Conservation (phyloP, 2,113 vertebrate species). For the Drymodes brunneopygia region DNA sequence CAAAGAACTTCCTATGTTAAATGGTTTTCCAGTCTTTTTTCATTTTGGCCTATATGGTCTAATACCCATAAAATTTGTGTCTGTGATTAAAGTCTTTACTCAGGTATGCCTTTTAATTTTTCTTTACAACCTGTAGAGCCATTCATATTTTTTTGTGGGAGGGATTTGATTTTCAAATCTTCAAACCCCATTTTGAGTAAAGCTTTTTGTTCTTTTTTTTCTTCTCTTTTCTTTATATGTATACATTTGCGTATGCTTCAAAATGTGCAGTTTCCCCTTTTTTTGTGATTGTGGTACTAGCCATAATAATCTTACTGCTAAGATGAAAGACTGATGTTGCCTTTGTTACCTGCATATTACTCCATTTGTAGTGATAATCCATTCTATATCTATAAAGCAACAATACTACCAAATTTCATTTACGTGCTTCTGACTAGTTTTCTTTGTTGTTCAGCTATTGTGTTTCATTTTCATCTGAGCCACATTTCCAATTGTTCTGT, state of each 20-base stretch:
- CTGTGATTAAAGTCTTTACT: not conserved
- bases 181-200: not conserved
- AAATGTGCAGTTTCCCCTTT: not conserved
- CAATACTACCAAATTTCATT: conserved; percentile 20
- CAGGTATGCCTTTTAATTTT: not conserved
- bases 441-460: conserved; percentile 64
- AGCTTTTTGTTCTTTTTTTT: not conserved
- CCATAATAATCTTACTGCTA: not conserved
- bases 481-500: conserved; percentile 63
- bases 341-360: not conserved
- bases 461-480: conserved; percentile 63
- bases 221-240: not conserved
- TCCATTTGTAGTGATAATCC: not conserved
- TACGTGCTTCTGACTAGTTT: conserved; percentile 39
- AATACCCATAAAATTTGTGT: not conserved
- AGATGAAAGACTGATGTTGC: not conserved
- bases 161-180: not conserved
- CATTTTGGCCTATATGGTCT: not conserved
- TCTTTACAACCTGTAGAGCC: conserved; percentile 17
- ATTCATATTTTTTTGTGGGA: not conserved
- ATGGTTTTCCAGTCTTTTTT: not conserved
- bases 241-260: not conserved
- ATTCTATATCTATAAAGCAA: conserved; percentile 7
- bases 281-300: not conserved
- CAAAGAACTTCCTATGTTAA: not conserved